Base-by-base conservation (phyloP, 1,140 invertebrate genomes). In the Carposina sasakii region DNA sequence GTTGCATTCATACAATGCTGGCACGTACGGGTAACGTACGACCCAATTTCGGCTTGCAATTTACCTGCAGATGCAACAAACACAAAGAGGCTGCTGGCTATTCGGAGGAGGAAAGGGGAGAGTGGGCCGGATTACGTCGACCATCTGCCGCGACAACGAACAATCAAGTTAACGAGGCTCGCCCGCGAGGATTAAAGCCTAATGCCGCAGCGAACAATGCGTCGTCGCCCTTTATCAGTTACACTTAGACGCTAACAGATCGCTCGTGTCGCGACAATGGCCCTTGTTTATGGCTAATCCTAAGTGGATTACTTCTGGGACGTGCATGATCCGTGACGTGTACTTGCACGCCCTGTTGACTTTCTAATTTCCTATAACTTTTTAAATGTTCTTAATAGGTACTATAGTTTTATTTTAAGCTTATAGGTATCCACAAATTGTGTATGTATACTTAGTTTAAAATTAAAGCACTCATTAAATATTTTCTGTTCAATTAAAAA, bases 21-120 rank as follows among this genome's bases (percentile, higher is more conserved):
- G 66, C 71, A 76, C 71, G 71, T 71, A 68, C 63, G n/a, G 54
- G 64, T 76, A 76, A 78, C 66, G 63, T 73, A 76, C 74, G 65
- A 71, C 67, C 74, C 76, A 76, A 79, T 76, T 79, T 75, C 71
- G 67, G 74, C 64, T 68, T 60, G 70, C 76, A 79, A 82, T 79
- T 79, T 79, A 82, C 78, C 78, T 82, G 78, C 78, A 82, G 76
- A 82, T 82, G 78, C 76, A 82, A 78, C 74, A 74, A 75, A 75
- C 73, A 82, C 78, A 82, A 82, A 82, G 78, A 79, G 73, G 75
- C 62, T 71, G 72, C n/a, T n/a, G n/a, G n/a, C n/a, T 78, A 74
- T 78, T 72, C 60, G 61, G 63, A 56, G 58, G 69, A 70, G 67
- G 68, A 55, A 2, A 2, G 2, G 31, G 3, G 13, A 39, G 36